A percentile compares a stretch with the other conserved stretches of the same genome.
Conservation (phyloP, 2,797 vertebrate genomes). For the Poeciliopsis presidionis region DNA sequence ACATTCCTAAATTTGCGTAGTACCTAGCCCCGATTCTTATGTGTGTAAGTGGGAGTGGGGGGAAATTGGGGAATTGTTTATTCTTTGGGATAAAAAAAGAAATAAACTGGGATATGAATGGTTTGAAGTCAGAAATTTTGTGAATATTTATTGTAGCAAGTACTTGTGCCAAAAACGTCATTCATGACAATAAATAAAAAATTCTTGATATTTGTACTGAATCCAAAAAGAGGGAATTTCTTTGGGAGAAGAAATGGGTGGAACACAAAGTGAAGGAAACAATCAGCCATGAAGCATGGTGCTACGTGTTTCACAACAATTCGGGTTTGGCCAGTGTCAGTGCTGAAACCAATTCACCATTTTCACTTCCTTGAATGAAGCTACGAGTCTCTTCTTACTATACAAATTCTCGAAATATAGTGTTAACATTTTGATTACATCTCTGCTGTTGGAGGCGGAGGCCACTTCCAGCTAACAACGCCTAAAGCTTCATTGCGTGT, state of each 20-base stretch:
- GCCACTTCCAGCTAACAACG: slow-evolving; percentile 41
- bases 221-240: neutral
- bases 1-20: neutral
- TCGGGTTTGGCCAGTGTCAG: neutral
- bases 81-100: neutral
- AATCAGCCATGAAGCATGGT: neutral
- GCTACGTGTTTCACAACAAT: neutral
- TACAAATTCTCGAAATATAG: neutral
- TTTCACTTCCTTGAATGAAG: neutral
- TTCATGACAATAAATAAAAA: neutral
- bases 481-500: slow-evolving; percentile 1
- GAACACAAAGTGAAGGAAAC: neutral
- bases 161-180: neutral
- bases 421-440: neutral
- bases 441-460: neutral
- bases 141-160: neutral
- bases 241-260: neutral
- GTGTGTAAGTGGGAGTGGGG: neutral
- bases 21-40: neutral
- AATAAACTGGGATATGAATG: neutral
- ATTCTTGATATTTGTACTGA: neutral
- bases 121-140: neutral
- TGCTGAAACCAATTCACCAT: neutral
- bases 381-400: neutral
- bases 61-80: neutral